Evolutionary conservation across 2,113 vertebrate genomes (phyloP).

Genomic region (Lontra canadensis): DNA sequence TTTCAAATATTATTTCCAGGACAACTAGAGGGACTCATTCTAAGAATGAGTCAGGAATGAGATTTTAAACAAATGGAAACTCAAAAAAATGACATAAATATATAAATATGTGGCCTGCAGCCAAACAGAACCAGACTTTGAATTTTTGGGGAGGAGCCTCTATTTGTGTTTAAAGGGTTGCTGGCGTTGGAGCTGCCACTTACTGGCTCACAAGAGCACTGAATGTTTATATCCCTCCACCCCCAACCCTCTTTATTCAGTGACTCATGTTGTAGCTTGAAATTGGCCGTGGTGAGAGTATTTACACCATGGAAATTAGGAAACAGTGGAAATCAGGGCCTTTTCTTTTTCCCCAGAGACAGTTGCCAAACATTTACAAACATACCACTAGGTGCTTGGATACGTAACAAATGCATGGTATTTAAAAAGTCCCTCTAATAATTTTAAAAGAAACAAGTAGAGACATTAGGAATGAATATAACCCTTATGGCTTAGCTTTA

Average conservation of each 20-base stretch:
- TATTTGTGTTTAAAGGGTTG: not conserved
- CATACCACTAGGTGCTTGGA: not conserved
- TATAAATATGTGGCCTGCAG: not conserved
- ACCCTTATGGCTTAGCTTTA: not conserved
- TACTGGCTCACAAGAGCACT: not conserved
- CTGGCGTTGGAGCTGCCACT: not conserved
- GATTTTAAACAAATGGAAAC: not conserved
- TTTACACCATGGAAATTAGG: not conserved
- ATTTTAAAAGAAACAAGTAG: conserved; percentile 9
- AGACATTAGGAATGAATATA: not conserved
- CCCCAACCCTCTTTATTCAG: not conserved
- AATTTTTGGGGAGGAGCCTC: not conserved
- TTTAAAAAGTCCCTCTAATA: conserved; percentile 28
- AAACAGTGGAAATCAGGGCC: not conserved
- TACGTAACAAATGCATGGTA: not conserved
- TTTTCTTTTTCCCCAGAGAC: not conserved
- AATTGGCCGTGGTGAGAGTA: not conserved
- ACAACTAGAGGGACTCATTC: not conserved
- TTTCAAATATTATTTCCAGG: not conserved
- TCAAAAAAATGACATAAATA: not conserved
- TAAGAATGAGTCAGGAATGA: not conserved
- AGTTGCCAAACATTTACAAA: conserved; percentile 31
- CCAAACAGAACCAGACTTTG: not conserved
- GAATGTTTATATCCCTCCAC: not conserved
- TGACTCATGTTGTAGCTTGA: not conserved